Conservation (phyloP, 92 coral and sea anemone genomes). For the Porites divaricata region DNA sequence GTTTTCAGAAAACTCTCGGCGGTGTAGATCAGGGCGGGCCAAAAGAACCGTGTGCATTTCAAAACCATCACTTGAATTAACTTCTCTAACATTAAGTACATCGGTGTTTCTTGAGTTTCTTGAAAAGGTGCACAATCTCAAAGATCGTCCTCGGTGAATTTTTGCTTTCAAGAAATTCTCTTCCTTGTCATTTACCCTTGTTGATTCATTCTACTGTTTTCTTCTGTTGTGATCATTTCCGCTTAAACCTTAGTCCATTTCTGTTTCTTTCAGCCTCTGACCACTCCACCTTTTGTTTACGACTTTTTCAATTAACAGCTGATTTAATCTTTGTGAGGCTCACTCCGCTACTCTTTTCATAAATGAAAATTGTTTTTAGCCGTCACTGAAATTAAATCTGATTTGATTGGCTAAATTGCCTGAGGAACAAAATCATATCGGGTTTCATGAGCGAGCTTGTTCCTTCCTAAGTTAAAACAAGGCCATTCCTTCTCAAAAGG, state of each 20-base stretch:
- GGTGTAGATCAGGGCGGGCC: background rate
- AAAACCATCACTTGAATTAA: background rate
- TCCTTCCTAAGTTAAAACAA: background rate
- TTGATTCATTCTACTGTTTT: background rate
- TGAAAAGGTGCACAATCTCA: background rate
- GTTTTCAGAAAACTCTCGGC: background rate
- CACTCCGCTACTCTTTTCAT: background rate
- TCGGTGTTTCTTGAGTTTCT: background rate
- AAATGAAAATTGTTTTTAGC: background rate
- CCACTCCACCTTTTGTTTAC: background rate
- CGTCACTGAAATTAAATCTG: background rate
- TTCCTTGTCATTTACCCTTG: background rate
- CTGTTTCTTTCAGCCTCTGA: background rate
- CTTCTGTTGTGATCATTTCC: background rate
- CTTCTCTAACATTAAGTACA: background rate
- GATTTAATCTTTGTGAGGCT: constrained; percentile 8
- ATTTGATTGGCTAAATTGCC: background rate
- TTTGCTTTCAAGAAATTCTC: background rate
- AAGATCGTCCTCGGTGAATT: background rate
- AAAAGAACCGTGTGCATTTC: background rate
- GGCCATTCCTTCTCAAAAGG: constrained; percentile 7
- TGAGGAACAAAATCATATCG: background rate
- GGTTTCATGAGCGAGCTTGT: too few relatives aligned
- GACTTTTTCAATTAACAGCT: constrained; percentile 19
- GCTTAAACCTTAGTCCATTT: background rate